Percentiles rank a stretch among this genome's conserved stretches.
These are phyloP conservation scores for Trichonephila clavipes DNA, from an alignment of 1,140 invertebrate genomes.

Conservation along the genomic window DNA sequence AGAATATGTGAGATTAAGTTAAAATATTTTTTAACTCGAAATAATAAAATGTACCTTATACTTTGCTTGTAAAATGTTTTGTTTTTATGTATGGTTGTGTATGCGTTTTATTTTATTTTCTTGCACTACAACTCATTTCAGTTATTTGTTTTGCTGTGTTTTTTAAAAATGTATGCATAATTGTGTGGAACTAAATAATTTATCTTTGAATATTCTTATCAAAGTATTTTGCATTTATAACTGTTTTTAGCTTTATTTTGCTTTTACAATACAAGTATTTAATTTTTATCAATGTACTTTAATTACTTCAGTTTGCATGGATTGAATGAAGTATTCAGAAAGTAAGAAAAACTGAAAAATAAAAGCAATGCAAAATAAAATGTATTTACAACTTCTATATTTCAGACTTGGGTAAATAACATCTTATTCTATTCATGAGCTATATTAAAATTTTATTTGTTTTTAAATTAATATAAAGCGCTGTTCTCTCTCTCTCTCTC, in stretches of 20 bases:
- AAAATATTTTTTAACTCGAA: background rate
- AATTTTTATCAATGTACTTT: background rate
- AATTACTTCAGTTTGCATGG: background rate
- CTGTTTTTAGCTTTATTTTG: no score
- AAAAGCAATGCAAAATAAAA: background rate
- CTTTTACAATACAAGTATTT: no score
- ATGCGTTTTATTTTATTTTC: background rate
- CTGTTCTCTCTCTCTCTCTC: no score
- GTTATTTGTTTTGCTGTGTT: background rate
- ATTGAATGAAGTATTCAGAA: background rate
- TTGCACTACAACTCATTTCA: background rate
- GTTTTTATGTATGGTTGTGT: background rate
- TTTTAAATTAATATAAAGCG: no score
- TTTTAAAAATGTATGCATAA: background rate
- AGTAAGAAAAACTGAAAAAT: background rate
- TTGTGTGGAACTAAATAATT: background rate
- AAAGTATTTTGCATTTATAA: constrained; percentile 26
- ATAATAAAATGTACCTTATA: background rate
- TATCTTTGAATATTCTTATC: background rate
- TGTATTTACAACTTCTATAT: background rate
- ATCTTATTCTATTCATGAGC: background rate
- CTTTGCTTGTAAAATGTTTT: background rate
- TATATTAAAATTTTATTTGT: no score
- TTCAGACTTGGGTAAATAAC: background rate
- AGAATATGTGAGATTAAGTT: constrained; percentile 9